Conservation (phyloP, 2,797 vertebrate genomes). For the Catharus ustulatus region DNA sequence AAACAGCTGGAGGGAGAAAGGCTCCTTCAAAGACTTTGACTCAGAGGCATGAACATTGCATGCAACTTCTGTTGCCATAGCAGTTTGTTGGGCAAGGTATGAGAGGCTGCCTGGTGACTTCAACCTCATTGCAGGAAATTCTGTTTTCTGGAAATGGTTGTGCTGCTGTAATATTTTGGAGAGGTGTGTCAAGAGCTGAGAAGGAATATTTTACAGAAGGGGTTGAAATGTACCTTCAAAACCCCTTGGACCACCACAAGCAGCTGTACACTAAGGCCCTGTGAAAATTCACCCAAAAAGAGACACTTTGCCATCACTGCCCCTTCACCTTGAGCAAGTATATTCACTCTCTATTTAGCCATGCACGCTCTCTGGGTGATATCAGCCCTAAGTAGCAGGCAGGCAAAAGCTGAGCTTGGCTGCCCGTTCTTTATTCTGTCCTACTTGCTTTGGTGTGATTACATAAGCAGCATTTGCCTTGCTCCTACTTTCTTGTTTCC, state of each 20-base stretch:
- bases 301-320: neutral
- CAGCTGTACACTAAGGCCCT: neutral
- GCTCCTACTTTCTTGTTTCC: neutral
- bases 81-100: neutral
- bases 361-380: neutral
- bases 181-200: neutral
- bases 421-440: neutral
- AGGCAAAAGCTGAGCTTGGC: rapidly evolving
- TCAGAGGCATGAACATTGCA: neutral
- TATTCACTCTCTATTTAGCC: neutral
- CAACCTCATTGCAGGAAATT: neutral
- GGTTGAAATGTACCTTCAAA: neutral
- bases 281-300: neutral
- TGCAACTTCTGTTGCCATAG: neutral
- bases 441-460: conserved; percentile 44
- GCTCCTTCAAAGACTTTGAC: neutral
- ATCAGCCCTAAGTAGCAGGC: neutral
- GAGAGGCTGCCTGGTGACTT: neutral
- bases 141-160: neutral
- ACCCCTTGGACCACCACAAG: neutral
- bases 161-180: neutral
- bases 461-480: conserved; percentile 44
- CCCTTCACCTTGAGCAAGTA: rapidly evolving
- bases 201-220: neutral
- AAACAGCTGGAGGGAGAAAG: neutral